Evolutionary conservation across 2,888 invertebrate genomes (phyloP), one percentile per base, ranked within the genome.

Genomic region (Drosophila peninsularis): DNA sequence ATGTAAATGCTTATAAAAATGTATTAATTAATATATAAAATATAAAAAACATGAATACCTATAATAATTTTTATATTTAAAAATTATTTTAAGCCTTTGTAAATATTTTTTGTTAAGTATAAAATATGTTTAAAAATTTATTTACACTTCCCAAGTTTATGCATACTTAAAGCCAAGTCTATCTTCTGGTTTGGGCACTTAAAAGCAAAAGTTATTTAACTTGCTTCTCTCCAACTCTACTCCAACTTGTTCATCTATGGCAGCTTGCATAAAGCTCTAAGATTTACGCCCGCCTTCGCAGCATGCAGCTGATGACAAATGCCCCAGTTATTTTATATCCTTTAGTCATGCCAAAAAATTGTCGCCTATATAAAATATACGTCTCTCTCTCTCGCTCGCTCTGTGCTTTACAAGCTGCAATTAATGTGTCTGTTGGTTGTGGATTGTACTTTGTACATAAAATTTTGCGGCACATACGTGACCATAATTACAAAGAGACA

Each of bases 391-490:
- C 24, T 14, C 27, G 1, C 44, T 9, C 7, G 3, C 24, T 14
- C 44, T 24, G 44, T 69, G 73, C 57, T 75, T 75, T 71, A 78
- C 78, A 78, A 75, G 78, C 66, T 78, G 78, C 78, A 78, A 78
- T 78, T 78, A 78, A 78, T 75, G 78, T 61, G 67, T 71, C 67
- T 78, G 58, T 66, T 34, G 63, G 72, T 42, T 39, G 53, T 49
- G 49, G 61, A 65, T 58, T 57, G 60, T 64, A 45, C 64, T 52
- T 61, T 60, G 78, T 54, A 62, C 74, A 82, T 78, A 79, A 77
- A 82, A 82, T 82, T 74, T 73, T 82, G 75, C 82, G 62, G 81
- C 78, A 76, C 78, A 82, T 82, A 81, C 81, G 81, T 78, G 82
- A 82, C 82, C 80, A 80, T 82, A 82, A 82, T 80, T 80, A 80